Evolutionary conservation across 2,888 invertebrate species (phyloP).

Genomic region (Odiellus spinosus): DNA sequence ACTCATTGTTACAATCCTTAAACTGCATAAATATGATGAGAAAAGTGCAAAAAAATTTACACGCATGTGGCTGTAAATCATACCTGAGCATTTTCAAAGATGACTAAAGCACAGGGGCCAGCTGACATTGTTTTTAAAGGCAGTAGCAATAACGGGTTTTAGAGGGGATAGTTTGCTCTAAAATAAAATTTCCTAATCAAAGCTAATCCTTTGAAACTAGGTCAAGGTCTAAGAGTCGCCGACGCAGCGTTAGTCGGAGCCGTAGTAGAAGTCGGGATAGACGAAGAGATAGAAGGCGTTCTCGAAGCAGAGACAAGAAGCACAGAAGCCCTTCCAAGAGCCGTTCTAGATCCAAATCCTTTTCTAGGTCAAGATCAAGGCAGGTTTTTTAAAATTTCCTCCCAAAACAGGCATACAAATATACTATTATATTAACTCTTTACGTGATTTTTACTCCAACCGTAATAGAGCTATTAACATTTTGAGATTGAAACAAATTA

Average conservation of each 20-base stretch:
- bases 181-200: not conserved
- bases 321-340: constrained; percentile 9
- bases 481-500: not conserved
- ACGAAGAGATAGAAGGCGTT: constrained; percentile 11
- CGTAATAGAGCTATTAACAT: not conserved
- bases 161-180: no score
- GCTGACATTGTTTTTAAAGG: not conserved
- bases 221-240: not conserved
- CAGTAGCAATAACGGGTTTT: not conserved
- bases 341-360: constrained; percentile 8
- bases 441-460: not conserved
- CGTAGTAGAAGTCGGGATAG: constrained; percentile 12
- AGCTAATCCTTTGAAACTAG: not conserved
- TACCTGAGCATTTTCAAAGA: not conserved
- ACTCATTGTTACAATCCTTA: no score
- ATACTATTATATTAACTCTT: not conserved
- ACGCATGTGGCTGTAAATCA: no score
- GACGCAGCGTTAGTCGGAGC: constrained; percentile 14
- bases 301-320: constrained; percentile 10
- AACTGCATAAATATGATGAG: no score
- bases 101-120: constrained; percentile 1
- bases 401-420: not conserved
- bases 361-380: constrained; percentile 15
- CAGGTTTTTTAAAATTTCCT: not conserved
- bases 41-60: no score